phyloP scores from a whole-genome alignment of 2,888 invertebrate genomes.

The Pterostichus niger region DNA sequence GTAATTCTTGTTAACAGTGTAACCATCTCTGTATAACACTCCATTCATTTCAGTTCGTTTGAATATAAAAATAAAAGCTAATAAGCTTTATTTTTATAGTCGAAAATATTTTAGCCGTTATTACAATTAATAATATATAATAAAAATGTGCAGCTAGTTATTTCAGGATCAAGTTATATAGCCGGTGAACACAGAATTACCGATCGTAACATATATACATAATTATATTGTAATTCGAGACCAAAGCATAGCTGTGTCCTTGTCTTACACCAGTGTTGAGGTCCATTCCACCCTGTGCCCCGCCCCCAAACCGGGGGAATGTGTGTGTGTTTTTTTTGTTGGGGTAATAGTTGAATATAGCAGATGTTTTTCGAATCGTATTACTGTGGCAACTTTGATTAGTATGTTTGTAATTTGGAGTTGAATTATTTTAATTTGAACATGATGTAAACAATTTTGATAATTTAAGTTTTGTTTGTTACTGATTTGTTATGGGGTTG shows the following conservation, averaged over 20 bases:
- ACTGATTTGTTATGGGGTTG: too few species aligned
- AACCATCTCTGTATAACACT: not conserved
- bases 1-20: conserved; percentile 9
- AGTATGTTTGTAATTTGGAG: conserved; percentile 24
- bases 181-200: conserved; percentile 72
- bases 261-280: conserved; percentile 6
- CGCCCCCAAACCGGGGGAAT: not conserved
- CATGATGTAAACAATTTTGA: conserved; percentile 19
- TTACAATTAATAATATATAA: conserved; percentile 67
- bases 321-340: conserved; percentile 16
- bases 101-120: conserved; percentile 66
- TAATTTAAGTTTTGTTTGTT: conserved; percentile 26
- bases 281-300: not conserved
- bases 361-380: conserved; percentile 46
- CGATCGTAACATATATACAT: conserved; percentile 73
- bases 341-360: conserved; percentile 40
- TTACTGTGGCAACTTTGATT: conserved; percentile 35
- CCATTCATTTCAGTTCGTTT: conserved; percentile 29
- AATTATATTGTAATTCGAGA: conserved; percentile 71
- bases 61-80: conserved; percentile 58
- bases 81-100: conserved; percentile 66
- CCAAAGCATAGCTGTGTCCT: conserved; percentile 14
- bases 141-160: conserved; percentile 69
- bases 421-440: conserved; percentile 20
- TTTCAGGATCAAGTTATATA: conserved; percentile 72